Conservation (phyloP, 2,797 vertebrate species). For the Selene dorsalis region DNA sequence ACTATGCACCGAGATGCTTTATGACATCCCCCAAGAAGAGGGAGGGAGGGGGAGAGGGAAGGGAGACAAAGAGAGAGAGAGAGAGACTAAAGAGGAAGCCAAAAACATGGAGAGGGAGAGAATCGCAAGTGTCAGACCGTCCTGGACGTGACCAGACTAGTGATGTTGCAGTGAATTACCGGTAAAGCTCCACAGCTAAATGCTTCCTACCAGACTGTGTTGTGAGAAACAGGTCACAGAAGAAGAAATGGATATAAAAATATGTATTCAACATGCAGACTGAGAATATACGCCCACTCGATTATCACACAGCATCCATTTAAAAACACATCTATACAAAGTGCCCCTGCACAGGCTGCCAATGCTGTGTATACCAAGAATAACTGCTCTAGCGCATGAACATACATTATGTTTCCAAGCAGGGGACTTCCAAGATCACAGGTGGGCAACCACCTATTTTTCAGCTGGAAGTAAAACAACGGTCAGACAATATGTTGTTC, state of each 20-base stretch:
- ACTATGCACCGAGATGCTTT: conserved; percentile 66
- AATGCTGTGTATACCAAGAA: conserved; percentile 44
- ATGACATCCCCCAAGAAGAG: conserved; percentile 45
- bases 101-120: conserved; percentile 43
- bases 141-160: conserved; percentile 66
- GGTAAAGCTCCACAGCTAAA: conserved; percentile 63
- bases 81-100: conserved; percentile 29
- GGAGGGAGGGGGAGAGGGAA: background rate
- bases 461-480: conserved; percentile 51
- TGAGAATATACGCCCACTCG: conserved; percentile 40
- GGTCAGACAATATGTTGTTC: conserved; percentile 33
- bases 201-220: conserved; percentile 44
- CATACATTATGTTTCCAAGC: conserved; percentile 38
- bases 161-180: conserved; percentile 62
- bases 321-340: conserved; percentile 61
- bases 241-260: conserved; percentile 34
- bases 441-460: conserved; percentile 44
- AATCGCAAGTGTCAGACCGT: conserved; percentile 40
- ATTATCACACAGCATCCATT: conserved; percentile 46
- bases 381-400: conserved; percentile 29
- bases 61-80: conserved; percentile 11
- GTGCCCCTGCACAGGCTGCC: conserved; percentile 16
- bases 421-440: conserved; percentile 33
- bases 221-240: conserved; percentile 58
- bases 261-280: conserved; percentile 47